Percentiles rank a stretch among this genome's conserved stretches.
Conservation (phyloP, 2,113 vertebrate species). For the Salvelinus alpinus region DNA sequence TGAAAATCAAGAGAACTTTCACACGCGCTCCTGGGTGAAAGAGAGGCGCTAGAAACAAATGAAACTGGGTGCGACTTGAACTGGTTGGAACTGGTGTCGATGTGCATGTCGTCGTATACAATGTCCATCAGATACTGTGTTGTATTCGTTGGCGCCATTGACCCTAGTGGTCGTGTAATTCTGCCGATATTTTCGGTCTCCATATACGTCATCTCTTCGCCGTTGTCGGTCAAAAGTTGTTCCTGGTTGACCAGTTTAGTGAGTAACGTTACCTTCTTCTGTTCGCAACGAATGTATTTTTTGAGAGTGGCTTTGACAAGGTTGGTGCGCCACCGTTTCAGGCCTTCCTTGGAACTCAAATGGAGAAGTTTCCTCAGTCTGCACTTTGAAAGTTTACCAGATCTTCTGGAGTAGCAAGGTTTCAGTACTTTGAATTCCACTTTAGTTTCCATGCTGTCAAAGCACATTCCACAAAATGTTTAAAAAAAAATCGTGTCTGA, state of each 20-base stretch:
- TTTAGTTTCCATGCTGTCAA: constrained; percentile 36
- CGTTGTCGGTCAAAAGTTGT: background rate
- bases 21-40: constrained; percentile 14
- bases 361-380: constrained; percentile 19
- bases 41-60: background rate
- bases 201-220: fast-evolving
- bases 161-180: background rate
- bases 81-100: too few species aligned
- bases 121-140: constrained; percentile 75
- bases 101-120: constrained; percentile 56
- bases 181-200: background rate
- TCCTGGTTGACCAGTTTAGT: background rate
- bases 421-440: background rate
- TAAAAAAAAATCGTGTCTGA: background rate
- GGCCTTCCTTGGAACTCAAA: background rate
- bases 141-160: constrained; percentile 71
- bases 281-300: constrained; percentile 15
- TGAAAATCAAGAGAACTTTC: constrained; percentile 64
- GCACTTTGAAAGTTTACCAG: background rate
- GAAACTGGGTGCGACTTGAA: background rate
- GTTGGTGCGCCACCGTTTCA: background rate
- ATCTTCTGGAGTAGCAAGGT: background rate
- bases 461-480: constrained; percentile 48
- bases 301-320: background rate
- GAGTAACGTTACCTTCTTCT: background rate